These are phyloP conservation scores for Embiotoca jacksoni DNA, from an alignment of 2,113 vertebrate genomes.

Conservation along the genomic window DNA sequence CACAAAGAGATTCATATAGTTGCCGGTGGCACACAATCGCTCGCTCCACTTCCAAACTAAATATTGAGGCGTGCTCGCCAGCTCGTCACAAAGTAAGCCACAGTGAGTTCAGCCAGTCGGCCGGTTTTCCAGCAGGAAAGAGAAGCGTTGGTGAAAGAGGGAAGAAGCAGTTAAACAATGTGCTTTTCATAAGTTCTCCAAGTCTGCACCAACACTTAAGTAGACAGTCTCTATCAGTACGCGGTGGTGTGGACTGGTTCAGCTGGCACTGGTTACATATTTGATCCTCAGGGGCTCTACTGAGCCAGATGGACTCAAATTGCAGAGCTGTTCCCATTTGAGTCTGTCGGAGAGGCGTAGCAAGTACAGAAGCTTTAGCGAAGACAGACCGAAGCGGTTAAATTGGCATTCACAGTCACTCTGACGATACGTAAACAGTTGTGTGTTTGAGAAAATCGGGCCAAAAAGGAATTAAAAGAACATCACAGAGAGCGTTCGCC, in stretches of 20 bases:
- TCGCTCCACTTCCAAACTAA: constrained; percentile 19
- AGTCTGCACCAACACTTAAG: background rate
- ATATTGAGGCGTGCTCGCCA: constrained; percentile 18
- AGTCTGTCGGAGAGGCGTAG: background rate
- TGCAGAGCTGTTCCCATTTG: background rate
- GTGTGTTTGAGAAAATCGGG: constrained; percentile 1
- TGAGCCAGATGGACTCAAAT: constrained; percentile 31
- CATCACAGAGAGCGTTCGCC: background rate
- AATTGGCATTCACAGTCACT: background rate
- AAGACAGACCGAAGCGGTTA: background rate
- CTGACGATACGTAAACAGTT: background rate
- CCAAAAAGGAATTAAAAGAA: background rate
- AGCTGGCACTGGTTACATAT: constrained; percentile 5
- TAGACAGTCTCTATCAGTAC: background rate
- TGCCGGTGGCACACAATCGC: background rate
- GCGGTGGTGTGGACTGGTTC: background rate
- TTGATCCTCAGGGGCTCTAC: background rate
- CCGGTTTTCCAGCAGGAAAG: background rate
- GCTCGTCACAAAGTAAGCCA: background rate
- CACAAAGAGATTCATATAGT: constrained; percentile 6
- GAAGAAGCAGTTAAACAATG: background rate
- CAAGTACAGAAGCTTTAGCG: constrained; percentile 20
- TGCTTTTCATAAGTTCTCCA: background rate
- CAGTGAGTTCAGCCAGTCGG: background rate
- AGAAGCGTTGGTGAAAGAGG: background rate